A percentile compares a stretch with the other conserved stretches of the same genome.
phyloP scores from a whole-genome alignment of 2,888 invertebrate genomes.

The Sinodicranocentrus sp. region DNA sequence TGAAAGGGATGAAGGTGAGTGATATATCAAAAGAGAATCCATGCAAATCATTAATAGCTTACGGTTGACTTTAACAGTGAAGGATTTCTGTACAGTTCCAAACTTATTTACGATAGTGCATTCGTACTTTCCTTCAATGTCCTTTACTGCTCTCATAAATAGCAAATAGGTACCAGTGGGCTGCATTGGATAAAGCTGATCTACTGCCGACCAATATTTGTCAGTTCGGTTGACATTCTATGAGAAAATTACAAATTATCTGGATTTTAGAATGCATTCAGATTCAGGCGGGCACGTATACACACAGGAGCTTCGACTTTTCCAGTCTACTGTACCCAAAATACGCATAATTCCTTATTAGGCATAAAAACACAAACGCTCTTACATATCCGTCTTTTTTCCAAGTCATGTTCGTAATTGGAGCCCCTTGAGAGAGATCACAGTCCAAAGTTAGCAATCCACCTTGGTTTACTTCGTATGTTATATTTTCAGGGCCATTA shows the following conservation, averaged over 20 bases:
- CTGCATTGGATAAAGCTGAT: neutral
- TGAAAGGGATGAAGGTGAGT: no score
- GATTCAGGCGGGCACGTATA: no score
- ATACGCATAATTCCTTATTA: no score
- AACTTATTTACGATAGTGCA: neutral
- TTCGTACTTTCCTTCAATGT: constrained; percentile 40
- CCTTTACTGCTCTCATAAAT: constrained; percentile 48
- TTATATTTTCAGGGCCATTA: neutral
- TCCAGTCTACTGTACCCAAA: no score
- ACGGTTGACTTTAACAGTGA: constrained; percentile 40
- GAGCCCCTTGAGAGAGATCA: constrained; percentile 19
- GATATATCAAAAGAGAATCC: no score
- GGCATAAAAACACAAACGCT: no score
- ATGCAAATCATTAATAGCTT: no score
- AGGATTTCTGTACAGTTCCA: neutral
- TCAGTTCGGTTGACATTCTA: constrained; percentile 41
- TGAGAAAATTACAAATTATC: neutral
- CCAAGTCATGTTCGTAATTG: constrained; percentile 26
- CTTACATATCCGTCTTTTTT: constrained; percentile 44
- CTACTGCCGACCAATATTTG: constrained; percentile 24
- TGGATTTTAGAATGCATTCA: neutral
- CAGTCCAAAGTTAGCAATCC: constrained; percentile 39
- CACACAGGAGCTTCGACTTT: no score
- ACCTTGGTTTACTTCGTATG: constrained; percentile 37
- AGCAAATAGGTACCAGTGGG: neutral